These are phyloP conservation scores for Tonatia bakeri DNA, from an alignment of 2,113 vertebrate genomes.

Conservation along the genomic window DNA sequence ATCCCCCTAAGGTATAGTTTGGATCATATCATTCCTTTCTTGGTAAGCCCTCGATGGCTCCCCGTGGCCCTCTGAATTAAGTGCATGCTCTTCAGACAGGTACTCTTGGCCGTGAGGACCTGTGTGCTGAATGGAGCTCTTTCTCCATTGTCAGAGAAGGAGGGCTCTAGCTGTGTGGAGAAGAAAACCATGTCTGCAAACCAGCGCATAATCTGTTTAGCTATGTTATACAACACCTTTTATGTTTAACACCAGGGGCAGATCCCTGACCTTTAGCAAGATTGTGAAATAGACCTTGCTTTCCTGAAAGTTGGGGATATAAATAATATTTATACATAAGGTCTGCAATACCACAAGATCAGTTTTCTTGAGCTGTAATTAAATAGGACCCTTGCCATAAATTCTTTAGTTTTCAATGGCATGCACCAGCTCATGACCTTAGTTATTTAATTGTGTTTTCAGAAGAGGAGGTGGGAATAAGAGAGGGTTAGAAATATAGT, in stretches of 20 bases:
- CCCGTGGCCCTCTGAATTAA: slow-evolving; percentile 52
- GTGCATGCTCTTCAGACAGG: slow-evolving; percentile 33
- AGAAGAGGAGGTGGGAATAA: slow-evolving; percentile 42
- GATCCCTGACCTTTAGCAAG: slow-evolving; percentile 63
- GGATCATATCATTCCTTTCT: not conserved
- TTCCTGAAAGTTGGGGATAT: slow-evolving; percentile 64
- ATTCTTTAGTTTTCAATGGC: slow-evolving; percentile 68
- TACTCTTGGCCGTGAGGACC: not conserved
- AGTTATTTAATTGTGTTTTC: slow-evolving; percentile 66
- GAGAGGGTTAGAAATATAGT: slow-evolving; percentile 54
- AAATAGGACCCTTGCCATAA: slow-evolving; percentile 70
- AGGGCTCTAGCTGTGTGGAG: slow-evolving; percentile 31
- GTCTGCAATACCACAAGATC: slow-evolving; percentile 67
- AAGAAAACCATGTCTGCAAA: slow-evolving; percentile 65
- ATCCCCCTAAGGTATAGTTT: slow-evolving; percentile 38
- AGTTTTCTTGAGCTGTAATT: slow-evolving; percentile 74
- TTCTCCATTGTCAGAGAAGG: slow-evolving; percentile 51
- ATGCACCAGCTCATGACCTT: slow-evolving; percentile 68
- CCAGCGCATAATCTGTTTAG: slow-evolving; percentile 65
- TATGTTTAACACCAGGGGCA: slow-evolving; percentile 63
- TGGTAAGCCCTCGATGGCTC: slow-evolving; percentile 19
- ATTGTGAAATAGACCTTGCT: slow-evolving; percentile 68
- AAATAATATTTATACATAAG: slow-evolving; percentile 75
- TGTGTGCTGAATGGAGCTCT: slow-evolving; percentile 46
- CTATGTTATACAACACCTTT: slow-evolving; percentile 69